These are phyloP conservation scores for Artibeus lituratus DNA, from an alignment of 2,797 vertebrate genomes.

Conservation along the genomic window DNA sequence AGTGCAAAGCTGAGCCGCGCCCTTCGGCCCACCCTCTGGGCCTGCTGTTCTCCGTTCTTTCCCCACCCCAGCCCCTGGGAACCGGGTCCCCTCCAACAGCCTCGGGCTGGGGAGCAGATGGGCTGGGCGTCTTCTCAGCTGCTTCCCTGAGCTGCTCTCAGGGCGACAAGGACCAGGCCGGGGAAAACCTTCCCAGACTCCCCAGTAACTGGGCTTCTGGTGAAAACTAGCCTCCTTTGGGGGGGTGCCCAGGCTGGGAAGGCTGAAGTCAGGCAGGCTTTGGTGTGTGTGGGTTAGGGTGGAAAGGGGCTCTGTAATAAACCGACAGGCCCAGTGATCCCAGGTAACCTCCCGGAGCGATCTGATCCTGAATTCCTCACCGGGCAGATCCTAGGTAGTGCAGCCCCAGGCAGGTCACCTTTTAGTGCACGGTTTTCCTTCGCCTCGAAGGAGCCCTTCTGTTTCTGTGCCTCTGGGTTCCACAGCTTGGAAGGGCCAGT, in stretches of 20 bases:
- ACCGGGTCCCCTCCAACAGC: not conserved
- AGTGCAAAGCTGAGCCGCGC: not conserved
- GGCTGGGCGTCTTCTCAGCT: not conserved
- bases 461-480: too few species aligned
- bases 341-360: not conserved
- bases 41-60: too few species aligned
- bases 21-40: not conserved
- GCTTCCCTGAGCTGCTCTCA: not conserved
- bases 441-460: not conserved
- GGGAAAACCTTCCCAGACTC: not conserved
- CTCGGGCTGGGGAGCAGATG: not conserved
- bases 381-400: too few species aligned
- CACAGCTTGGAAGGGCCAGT: not conserved
- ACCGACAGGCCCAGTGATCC: not conserved
- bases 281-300: not conserved
- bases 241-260: not conserved
- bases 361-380: not conserved
- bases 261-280: not conserved
- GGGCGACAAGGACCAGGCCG: not conserved
- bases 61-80: rapidly evolving
- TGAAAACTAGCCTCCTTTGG: not conserved
- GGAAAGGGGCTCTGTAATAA: not conserved
- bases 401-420: not conserved
- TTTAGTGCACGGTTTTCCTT: too few species aligned
- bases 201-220: not conserved